Evolutionary conservation across 2,797 vertebrate genomes (phyloP), one percentile per base, ranked within the genome.

Genomic region (Melanogrammus aeglefinus): DNA sequence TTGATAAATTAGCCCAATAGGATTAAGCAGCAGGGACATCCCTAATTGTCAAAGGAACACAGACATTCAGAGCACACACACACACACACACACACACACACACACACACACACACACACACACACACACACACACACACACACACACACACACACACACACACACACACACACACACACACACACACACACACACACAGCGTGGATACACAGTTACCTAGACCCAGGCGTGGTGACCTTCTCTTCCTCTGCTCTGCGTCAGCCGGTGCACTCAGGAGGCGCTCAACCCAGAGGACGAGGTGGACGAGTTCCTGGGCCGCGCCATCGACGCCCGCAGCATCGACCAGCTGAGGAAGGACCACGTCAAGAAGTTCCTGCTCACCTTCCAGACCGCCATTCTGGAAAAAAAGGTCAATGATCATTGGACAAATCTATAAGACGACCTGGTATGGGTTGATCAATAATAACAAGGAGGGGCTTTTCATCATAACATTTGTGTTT

Each of bases 301-400:
- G 44, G 97, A 99, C 0, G 97, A 99, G 88, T 99, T 99, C 88
- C 93, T 98, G 73, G 96, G 96, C 76, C 95, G 97, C 0, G 97
- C 97, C 88, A 99, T 99, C 0, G 97, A 99, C 0, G 97, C 97
- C 0, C 96, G 97, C 76, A 98, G 97, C 93, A 99, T 99, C 0
- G 96, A 99, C 89, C 97, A 97, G 91, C 94, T 99, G 79, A 95
- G 97, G 80, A 97, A 96, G 90, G 97, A 99, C 88, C 96, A 99
- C 0, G 97, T 99, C 86, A 97, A 96, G 88, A 97, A 96, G 84
- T 97, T 99, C 90, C 92, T 98, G 79, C 97, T 99, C 86, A 99
- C 97, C 79, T 99, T 99, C 90, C 96, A 97, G 93, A 96, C 95
- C 0, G 87, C 94, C 0, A 91, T 96, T 12, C 94, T 98, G 16